Conservation (phyloP, 1,140 invertebrate species). For the Heterodera schachtii region DNA sequence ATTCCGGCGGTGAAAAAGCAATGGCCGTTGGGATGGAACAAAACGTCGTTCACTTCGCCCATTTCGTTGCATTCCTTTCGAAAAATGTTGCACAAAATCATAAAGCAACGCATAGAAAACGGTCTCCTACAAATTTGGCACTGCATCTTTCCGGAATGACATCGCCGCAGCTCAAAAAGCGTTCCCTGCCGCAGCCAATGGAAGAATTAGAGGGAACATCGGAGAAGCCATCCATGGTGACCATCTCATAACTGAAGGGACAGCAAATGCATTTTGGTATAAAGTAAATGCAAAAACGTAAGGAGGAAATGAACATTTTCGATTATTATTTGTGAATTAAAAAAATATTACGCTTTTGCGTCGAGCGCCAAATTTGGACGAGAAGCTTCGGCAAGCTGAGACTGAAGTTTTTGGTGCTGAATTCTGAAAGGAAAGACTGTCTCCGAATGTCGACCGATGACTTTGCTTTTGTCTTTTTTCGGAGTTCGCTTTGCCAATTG, state of each 20-base stretch:
- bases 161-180: conserved; percentile 39
- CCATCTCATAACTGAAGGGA: conserved; percentile 26
- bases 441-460: not conserved
- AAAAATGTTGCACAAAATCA: not conserved
- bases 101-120: not conserved
- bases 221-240: conserved; percentile 15
- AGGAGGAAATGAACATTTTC: not conserved
- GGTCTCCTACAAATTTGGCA: conserved; percentile 41
- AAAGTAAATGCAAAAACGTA: not conserved
- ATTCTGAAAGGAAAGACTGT: conserved; percentile 21
- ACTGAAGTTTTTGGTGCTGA: conserved; percentile 33
- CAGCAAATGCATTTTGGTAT: not conserved
- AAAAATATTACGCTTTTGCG: conserved; percentile 38
- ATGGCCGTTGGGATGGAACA: conserved; percentile 47
- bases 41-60: conserved; percentile 49
- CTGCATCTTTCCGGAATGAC: conserved; percentile 39
- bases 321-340: conserved; percentile 10
- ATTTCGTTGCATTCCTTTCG: conserved; percentile 52
- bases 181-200: not conserved
- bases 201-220: conserved; percentile 10
- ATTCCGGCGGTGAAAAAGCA: conserved; percentile 51
- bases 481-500: no score
- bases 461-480: not conserved
- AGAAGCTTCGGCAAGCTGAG: conserved; percentile 36
- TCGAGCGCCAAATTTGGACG: conserved; percentile 35